Percentiles rank a stretch among this genome's conserved stretches.
Conservation (phyloP, 2,113 vertebrate genomes). For the Vanacampus margaritifer region DNA sequence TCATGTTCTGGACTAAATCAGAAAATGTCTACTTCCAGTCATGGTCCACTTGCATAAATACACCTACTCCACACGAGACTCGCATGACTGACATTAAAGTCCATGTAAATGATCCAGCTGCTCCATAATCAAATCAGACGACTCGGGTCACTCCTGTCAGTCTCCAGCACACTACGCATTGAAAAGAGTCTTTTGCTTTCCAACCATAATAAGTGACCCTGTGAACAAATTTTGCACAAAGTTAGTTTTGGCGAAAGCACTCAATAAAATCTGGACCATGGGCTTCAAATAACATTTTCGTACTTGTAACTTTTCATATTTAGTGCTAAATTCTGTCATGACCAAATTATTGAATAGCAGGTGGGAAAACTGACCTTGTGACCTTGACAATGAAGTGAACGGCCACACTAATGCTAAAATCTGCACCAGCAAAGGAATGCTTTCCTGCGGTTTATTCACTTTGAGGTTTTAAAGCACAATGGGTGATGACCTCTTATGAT, state of each 20-base stretch:
- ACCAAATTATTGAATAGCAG: slow-evolving; percentile 26
- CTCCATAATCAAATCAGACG: slow-evolving; percentile 8
- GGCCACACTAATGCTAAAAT: neutral
- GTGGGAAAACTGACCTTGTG: slow-evolving; percentile 15
- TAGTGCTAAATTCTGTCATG: neutral
- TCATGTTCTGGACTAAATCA: neutral
- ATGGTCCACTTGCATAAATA: slow-evolving; percentile 10
- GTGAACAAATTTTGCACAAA: slow-evolving; percentile 10
- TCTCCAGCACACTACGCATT: slow-evolving; percentile 7
- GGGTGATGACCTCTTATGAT: neutral
- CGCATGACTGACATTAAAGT: slow-evolving; percentile 1
- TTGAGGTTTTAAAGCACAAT: slow-evolving; percentile 6
- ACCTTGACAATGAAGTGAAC: slow-evolving; percentile 3
- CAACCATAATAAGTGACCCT: slow-evolving; percentile 15
- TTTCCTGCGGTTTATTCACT: neutral
- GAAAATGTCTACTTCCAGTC: neutral
- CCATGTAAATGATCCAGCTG: slow-evolving; percentile 11
- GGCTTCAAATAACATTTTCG: slow-evolving; percentile 35
- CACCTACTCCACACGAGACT: neutral
- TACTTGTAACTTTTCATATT: slow-evolving; percentile 16
- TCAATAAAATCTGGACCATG: slow-evolving; percentile 2
- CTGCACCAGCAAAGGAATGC: neutral
- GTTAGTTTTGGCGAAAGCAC: slow-evolving; percentile 30
- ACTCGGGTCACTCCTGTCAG: slow-evolving; percentile 11
- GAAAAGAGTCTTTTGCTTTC: slow-evolving; percentile 24